Percentiles rank a stretch among this genome's conserved stretches.
Conservation (phyloP, 2,888 invertebrate genomes). For the Pristionchus entomophagus region DNA sequence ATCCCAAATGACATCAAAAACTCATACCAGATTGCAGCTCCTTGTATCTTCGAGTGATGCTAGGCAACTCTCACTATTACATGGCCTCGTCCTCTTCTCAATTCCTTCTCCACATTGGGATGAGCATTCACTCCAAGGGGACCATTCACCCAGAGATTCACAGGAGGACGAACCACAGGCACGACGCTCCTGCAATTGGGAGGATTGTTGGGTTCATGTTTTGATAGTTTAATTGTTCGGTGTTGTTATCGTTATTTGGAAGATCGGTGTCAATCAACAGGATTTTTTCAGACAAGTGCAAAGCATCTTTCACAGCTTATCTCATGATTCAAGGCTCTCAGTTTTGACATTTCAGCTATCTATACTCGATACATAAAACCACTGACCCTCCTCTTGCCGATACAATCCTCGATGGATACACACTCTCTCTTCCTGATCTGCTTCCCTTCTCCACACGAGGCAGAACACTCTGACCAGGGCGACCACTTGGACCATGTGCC, state of each 20-base stretch:
- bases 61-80: slow-evolving; percentile 46
- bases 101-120: slow-evolving; percentile 81
- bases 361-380: no score
- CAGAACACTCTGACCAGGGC: slow-evolving; percentile 79
- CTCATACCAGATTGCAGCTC: slow-evolving; percentile 45
- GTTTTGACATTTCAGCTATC: no score
- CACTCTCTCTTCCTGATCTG: slow-evolving; percentile 58
- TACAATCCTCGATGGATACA: slow-evolving; percentile 43
- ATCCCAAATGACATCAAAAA: no score
- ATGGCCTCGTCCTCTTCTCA: slow-evolving; percentile 55
- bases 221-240: not conserved
- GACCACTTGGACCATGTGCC: slow-evolving; percentile 44
- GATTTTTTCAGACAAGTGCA: no score
- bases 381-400: slow-evolving; percentile 42
- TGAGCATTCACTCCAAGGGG: slow-evolving; percentile 79
- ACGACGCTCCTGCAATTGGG: slow-evolving; percentile 10
- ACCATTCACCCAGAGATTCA: slow-evolving; percentile 57
- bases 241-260: no score
- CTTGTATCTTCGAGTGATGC: not conserved
- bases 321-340: no score
- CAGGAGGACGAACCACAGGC: slow-evolving; percentile 10
- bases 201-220: not conserved
- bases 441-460: slow-evolving; percentile 80
- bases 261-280: no score
- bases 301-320: no score